These are phyloP conservation scores for Rhinoptilus africanus DNA, from an alignment of 2,113 vertebrate genomes.

Conservation along the genomic window DNA sequence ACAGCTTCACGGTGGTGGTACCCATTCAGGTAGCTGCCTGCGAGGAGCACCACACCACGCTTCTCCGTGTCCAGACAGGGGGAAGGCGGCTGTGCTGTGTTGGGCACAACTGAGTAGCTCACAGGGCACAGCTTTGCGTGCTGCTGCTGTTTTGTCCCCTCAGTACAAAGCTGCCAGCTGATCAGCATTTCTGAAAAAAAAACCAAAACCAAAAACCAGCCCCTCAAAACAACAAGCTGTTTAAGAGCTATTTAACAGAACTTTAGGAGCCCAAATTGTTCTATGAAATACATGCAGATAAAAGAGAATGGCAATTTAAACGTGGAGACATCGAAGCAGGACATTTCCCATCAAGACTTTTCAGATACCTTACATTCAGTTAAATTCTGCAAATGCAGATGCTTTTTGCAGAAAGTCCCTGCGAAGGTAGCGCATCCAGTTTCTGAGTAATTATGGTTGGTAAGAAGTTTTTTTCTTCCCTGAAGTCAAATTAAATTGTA, in stretches of 20 bases:
- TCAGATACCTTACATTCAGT: not conserved
- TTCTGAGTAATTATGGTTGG: not conserved
- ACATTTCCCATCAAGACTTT: not conserved
- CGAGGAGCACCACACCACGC: accelerated
- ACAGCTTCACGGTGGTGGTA: too few species aligned
- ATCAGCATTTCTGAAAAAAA: not conserved
- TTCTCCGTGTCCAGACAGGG: not conserved
- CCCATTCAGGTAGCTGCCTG: accelerated
- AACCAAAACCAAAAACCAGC: not conserved
- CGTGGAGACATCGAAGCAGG: not conserved
- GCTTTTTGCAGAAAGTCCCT: not conserved
- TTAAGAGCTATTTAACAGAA: not conserved
- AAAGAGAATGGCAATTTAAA: not conserved
- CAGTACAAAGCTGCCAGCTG: not conserved
- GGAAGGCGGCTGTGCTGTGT: not conserved
- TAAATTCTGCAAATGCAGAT: not conserved
- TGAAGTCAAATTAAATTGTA: not conserved
- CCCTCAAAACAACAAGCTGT: not conserved
- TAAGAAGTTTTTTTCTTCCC: not conserved
- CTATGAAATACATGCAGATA: not conserved
- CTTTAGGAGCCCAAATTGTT: not conserved
- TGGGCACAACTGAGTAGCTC: not conserved
- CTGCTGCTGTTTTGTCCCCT: too few species aligned
- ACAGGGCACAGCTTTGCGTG: accelerated
- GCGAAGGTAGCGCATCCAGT: not conserved